Evolutionary conservation across 2,888 invertebrate genomes (phyloP), one percentile per base, ranked within the genome.

Genomic region (Liopterus haemorrhoidalis): DNA sequence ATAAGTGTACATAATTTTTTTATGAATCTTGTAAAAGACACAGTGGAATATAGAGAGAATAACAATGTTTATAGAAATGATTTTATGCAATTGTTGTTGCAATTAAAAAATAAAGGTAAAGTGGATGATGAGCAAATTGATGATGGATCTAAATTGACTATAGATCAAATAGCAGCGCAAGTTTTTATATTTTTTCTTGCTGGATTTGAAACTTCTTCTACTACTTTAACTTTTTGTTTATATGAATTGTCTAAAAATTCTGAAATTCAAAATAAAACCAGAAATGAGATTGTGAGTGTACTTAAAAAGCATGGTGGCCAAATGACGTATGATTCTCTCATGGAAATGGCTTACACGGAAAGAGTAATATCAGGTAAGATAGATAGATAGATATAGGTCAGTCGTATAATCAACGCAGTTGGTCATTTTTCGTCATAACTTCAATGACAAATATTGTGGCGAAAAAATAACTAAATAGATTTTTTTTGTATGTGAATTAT

Each of bases 181-280:
- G 58, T 65, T 3, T 58, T 70, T 2, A 60, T 72, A 0, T 71
- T 74, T 50, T 71, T 70, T 49, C 20, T 67, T 1, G 73, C 72
- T 14, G 72, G 72, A 2, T 72, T 67, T 50, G 72, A 72, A 50
- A 72, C 73, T 0, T 70, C 71, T 0, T 67, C 70, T 1, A 61
- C 66, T 0, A 65, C 68, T 1, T 56, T 72, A 35, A 60, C 61
- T 14, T 69, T 66, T 31, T 49, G 64, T 1, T 52, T 65, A 1
- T 71, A 66, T 49, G 63, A 68, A 25, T 50, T 75, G 8, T 68
- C 71, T 0, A 30, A 41, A 3, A 55, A 73, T 50, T 59, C 56
- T 1, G 59, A 66, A 0, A 54, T 72, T 1, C 74, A 75, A 49
- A 57, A 66, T 1, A 70, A 62, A 52, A 46, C 71, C 2, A 59